These are phyloP conservation scores for Venturia canescens DNA, from an alignment of 1,140 invertebrate species.

Conservation along the genomic window DNA sequence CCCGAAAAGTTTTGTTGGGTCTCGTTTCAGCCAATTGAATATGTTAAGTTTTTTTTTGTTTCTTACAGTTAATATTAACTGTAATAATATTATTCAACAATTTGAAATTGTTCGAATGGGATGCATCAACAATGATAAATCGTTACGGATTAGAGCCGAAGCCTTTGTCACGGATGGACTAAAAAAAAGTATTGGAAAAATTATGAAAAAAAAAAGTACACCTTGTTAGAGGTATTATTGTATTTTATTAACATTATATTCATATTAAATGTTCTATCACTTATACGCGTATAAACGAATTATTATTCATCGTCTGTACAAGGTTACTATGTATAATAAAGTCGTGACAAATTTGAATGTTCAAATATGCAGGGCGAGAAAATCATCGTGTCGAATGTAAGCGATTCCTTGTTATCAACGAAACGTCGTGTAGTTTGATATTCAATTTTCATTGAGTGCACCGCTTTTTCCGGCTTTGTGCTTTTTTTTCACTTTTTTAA, in stretches of 20 bases:
- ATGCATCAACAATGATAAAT: background rate
- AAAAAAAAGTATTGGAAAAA: conserved; percentile 25
- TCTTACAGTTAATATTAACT: background rate
- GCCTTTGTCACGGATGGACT: conserved; percentile 24
- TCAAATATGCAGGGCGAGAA: conserved; percentile 28
- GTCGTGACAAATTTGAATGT: conserved; percentile 60
- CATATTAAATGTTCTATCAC: conserved; percentile 67
- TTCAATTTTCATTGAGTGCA: background rate
- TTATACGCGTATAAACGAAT: conserved; percentile 64
- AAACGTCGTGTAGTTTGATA: conserved; percentile 36
- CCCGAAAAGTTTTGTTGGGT: background rate
- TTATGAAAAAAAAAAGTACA: conserved; percentile 44
- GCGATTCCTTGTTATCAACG: conserved; percentile 39
- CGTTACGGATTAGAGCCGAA: conserved; percentile 25
- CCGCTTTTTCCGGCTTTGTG: conserved; percentile 36
- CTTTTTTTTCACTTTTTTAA: conserved; percentile 14
- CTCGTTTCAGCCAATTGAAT: conserved; percentile 19
- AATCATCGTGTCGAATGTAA: conserved; percentile 25
- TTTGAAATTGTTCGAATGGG: conserved; percentile 11
- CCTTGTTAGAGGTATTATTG: conserved; percentile 58
- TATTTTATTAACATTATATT: conserved; percentile 69
- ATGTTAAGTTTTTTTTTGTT: conserved; percentile 27
- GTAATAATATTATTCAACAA: too few species aligned
- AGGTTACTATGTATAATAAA: conserved; percentile 67
- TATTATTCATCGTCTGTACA: conserved; percentile 68